phyloP scores from a whole-genome alignment of 2,113 vertebrate species.

The Castor canadensis region DNA sequence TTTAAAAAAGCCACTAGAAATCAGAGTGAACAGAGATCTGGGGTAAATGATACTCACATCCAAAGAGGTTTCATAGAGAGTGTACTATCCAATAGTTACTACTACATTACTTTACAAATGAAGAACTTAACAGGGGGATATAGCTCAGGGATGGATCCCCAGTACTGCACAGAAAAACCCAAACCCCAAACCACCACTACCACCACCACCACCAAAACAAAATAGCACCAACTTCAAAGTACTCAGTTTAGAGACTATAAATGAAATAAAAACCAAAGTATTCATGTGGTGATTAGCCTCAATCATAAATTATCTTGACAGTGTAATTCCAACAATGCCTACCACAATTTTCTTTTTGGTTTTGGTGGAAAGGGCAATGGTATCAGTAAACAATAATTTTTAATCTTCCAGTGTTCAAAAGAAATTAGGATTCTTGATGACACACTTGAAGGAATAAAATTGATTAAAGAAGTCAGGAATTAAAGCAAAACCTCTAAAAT shows the following conservation, averaged over 20 bases:
- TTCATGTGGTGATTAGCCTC: neutral
- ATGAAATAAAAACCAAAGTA: neutral
- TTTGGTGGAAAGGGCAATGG: neutral
- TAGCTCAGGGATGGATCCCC: too few relatives aligned
- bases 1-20: neutral
- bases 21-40: neutral
- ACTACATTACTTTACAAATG: neutral
- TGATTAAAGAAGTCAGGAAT: neutral
- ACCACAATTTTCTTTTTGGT: neutral
- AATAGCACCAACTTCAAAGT: neutral
- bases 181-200: too few relatives aligned
- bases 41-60: neutral
- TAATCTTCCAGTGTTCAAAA: neutral
- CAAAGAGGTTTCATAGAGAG: neutral
- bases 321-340: neutral
- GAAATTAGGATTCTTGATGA: conserved; percentile 9
- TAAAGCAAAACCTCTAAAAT: neutral
- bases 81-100: too few relatives aligned
- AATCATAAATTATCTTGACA: neutral
- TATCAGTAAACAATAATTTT: neutral
- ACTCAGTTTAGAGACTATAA: neutral
- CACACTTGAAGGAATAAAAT: neutral
- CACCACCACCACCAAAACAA: too few relatives aligned
- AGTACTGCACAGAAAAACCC: too few relatives aligned
- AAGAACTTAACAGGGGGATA: too few relatives aligned